phyloP scores from a whole-genome alignment of 2,113 vertebrate genomes.

The Festucalex cinctus region DNA sequence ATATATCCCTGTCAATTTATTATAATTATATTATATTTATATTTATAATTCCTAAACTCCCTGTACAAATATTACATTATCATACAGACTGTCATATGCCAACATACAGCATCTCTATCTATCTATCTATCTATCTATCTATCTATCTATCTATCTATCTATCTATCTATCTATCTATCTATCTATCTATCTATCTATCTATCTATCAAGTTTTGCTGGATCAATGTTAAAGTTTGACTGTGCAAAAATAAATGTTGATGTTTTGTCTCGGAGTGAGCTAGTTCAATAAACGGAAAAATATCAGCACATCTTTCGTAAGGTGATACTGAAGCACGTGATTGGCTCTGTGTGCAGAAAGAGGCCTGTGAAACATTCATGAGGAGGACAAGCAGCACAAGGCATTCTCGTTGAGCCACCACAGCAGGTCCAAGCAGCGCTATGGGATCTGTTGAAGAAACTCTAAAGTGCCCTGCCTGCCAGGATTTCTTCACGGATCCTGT shows the following conservation, averaged over 20 bases:
- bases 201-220: background rate
- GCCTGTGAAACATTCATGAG: slow-evolving; percentile 63
- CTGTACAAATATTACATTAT: too few relatives aligned
- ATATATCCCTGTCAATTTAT: too few relatives aligned
- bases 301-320: slow-evolving; percentile 54
- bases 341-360: slow-evolving; percentile 24
- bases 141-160: too few relatives aligned
- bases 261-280: background rate
- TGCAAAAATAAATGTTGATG: background rate
- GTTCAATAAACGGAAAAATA: background rate
- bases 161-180: too few relatives aligned
- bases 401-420: slow-evolving; percentile 11
- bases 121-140: too few relatives aligned
- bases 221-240: background rate
- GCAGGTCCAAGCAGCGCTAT: slow-evolving; percentile 44
- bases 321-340: slow-evolving; percentile 46
- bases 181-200: background rate
- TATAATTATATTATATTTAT: too few relatives aligned
- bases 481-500: slow-evolving; percentile 67
- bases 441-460: slow-evolving; percentile 41
- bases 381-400: slow-evolving; percentile 19
- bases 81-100: too few relatives aligned
- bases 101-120: too few relatives aligned
- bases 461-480: slow-evolving; percentile 72
- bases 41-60: too few relatives aligned